Conservation (phyloP, 2,797 vertebrate genomes). For the Ataeniobius toweri region DNA sequence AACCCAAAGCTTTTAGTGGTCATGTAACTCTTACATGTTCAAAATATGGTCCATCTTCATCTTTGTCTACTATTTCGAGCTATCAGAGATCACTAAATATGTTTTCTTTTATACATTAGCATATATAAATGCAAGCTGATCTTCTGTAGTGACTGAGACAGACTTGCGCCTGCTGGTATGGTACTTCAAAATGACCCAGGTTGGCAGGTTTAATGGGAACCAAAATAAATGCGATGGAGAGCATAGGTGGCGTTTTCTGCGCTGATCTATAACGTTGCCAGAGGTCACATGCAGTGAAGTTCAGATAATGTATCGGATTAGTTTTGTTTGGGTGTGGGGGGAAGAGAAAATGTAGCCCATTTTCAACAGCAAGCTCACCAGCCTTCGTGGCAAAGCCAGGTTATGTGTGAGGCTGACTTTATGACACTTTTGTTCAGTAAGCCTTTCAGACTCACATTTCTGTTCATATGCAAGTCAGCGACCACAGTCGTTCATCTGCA, state of each 20-base stretch:
- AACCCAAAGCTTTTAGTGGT: background rate
- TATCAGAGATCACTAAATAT: background rate
- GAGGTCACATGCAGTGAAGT: constrained; percentile 21
- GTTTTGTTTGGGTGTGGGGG: background rate
- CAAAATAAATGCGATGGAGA: constrained; percentile 29
- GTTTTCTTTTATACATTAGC: background rate
- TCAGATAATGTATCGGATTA: background rate
- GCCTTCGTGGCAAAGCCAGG: constrained; percentile 28
- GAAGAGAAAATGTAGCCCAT: constrained; percentile 12
- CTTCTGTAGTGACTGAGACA: constrained; percentile 3
- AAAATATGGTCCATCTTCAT: background rate
- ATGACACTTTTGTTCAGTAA: constrained; percentile 10
- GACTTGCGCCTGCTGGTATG: constrained; percentile 36
- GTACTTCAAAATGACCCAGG: constrained; percentile 61
- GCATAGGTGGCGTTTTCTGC: constrained; percentile 14
- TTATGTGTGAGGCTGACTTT: constrained; percentile 29
- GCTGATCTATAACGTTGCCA: constrained; percentile 13
- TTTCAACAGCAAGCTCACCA: background rate
- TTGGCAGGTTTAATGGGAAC: constrained; percentile 56
- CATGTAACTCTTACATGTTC: background rate
- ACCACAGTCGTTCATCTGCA: constrained; percentile 38
- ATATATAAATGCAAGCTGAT: background rate
- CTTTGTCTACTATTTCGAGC: background rate
- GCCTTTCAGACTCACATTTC: constrained; percentile 15
- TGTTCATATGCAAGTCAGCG: constrained; percentile 31